These are phyloP conservation scores for Macaca mulatta DNA, from an alignment of 2,113 vertebrate genomes.

Conservation along the genomic window DNA sequence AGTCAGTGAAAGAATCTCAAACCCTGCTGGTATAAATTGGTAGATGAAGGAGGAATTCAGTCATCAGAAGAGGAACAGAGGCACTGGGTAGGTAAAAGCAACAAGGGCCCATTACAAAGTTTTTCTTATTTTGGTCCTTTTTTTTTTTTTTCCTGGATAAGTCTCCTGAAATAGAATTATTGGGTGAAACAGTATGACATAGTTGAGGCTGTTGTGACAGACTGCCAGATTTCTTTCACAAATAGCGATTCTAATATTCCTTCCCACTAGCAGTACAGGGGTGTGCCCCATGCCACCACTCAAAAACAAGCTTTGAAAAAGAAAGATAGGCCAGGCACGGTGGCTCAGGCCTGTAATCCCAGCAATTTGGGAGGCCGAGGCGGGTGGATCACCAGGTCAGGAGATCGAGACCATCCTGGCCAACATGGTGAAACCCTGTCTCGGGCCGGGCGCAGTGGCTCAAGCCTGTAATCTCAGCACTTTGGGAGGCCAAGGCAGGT, in stretches of 20 bases:
- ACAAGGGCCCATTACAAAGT: background rate
- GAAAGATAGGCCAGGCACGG: background rate
- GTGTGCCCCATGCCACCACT: background rate
- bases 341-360: too few relatives aligned
- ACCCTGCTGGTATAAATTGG: background rate
- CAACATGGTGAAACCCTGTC: too few relatives aligned
- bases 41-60: background rate
- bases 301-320: background rate
- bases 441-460: too few relatives aligned
- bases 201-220: background rate
- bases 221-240: background rate
- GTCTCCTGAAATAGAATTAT: background rate
- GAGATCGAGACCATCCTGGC: too few relatives aligned
- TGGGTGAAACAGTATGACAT: background rate
- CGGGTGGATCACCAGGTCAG: too few relatives aligned
- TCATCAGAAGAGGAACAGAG: background rate
- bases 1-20: background rate
- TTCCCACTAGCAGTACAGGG: background rate
- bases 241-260: background rate
- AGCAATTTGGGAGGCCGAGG: too few relatives aligned
- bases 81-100: background rate
- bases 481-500: too few relatives aligned
- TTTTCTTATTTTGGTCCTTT: background rate
- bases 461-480: too few relatives aligned
- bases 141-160: background rate